These are phyloP conservation scores for Erebia aethiops DNA, from an alignment of 2,888 invertebrate species.

Conservation along the genomic window DNA sequence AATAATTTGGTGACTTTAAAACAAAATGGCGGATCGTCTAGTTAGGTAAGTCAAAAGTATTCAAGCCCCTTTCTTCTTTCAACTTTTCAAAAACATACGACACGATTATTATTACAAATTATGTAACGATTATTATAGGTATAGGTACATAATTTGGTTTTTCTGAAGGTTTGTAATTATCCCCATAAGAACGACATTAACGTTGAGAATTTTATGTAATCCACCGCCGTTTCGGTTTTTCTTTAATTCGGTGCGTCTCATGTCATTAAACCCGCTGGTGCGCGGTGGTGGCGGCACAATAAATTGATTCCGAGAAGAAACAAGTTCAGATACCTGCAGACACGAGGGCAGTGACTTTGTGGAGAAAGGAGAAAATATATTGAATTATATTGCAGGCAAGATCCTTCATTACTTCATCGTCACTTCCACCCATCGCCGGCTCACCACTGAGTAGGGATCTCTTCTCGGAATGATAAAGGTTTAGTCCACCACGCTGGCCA, in stretches of 20 bases:
- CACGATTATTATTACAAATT: background rate
- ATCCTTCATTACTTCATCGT: too few species aligned
- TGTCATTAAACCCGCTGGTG: conserved; percentile 31
- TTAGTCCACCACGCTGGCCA: too few species aligned
- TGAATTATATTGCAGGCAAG: background rate
- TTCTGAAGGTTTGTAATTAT: background rate
- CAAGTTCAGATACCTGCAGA: conserved; percentile 16
- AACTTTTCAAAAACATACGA: background rate
- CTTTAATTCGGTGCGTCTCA: conserved; percentile 6
- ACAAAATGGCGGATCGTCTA: too few species aligned
- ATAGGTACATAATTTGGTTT: background rate
- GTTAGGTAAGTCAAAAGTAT: too few species aligned
- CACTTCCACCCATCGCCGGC: too few species aligned
- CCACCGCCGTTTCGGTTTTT: conserved; percentile 24
- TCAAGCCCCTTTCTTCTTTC: too few species aligned
- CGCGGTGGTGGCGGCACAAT: background rate
- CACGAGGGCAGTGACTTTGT: background rate
- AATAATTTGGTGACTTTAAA: too few species aligned
- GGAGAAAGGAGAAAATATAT: background rate
- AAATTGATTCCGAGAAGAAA: conserved; percentile 33
- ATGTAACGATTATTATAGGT: background rate
- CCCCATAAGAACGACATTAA: background rate
- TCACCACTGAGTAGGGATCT: too few species aligned
- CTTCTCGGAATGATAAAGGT: too few species aligned
- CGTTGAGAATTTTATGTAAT: background rate